Conservation (phyloP, 2,888 invertebrate species). For the Microplitis manilae region DNA sequence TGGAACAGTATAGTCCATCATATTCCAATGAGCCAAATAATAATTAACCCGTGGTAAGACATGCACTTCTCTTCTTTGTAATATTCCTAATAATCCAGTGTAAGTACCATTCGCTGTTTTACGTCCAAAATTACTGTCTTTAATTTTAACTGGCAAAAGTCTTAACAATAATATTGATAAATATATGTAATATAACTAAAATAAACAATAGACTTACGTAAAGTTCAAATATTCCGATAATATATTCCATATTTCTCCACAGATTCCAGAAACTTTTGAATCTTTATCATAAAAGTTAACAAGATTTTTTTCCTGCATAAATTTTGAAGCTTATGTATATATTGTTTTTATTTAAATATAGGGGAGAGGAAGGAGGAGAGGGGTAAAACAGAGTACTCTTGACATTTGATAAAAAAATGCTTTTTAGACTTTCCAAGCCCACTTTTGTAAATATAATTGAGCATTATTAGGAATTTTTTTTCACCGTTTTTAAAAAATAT, state of each 20-base stretch:
- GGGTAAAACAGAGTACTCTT: too few relatives aligned
- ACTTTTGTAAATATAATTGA: too few relatives aligned
- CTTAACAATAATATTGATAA: constrained; percentile 12
- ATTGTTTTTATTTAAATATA: too few relatives aligned
- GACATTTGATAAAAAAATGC: too few relatives aligned
- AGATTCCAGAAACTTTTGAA: constrained; percentile 32
- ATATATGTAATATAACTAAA: not conserved
- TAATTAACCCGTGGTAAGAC: constrained; percentile 48
- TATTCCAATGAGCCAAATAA: constrained; percentile 30
- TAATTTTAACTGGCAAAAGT: constrained; percentile 19
- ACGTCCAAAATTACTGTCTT: constrained; percentile 39
- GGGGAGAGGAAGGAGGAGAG: too few relatives aligned
- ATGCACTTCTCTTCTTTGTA: constrained; percentile 45
- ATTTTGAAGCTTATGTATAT: not conserved
- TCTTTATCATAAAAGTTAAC: constrained; percentile 26
- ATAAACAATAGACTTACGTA: constrained; percentile 25
- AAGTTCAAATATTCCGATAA: constrained; percentile 37
- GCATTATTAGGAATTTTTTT: too few relatives aligned
- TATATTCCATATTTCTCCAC: constrained; percentile 33
- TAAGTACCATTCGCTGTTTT: constrained; percentile 44
- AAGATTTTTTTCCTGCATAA: constrained; percentile 24
- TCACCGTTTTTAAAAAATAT: too few relatives aligned
- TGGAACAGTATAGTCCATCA: constrained; percentile 48
- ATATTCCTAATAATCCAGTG: constrained; percentile 47
- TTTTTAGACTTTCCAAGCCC: too few relatives aligned